Conservation (phyloP, 1,140 invertebrate species). For the Oppia nitens region DNA sequence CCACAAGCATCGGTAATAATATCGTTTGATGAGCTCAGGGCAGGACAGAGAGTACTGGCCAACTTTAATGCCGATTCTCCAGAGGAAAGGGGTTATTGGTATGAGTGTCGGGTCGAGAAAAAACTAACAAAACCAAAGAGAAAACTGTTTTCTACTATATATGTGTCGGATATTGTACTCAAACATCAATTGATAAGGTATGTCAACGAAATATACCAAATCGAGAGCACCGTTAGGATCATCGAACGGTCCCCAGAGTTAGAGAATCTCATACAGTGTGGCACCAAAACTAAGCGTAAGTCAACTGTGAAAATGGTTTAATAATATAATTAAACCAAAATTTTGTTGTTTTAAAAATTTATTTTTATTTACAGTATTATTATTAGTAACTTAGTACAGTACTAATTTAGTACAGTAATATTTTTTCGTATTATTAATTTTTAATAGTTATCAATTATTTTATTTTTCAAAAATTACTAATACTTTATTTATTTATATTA, state of each 20-base stretch:
- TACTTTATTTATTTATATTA: not conserved
- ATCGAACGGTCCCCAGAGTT: conserved; percentile 24
- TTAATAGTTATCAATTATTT: not conserved
- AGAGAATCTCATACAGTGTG: conserved; percentile 17
- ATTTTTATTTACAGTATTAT: too few relatives aligned
- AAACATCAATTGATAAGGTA: conserved; percentile 40
- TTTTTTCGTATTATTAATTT: not conserved
- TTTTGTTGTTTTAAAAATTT: too few relatives aligned
- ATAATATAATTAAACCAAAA: too few relatives aligned
- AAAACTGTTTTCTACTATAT: conserved; percentile 28
- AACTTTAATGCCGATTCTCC: conserved; percentile 59
- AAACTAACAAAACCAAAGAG: conserved; percentile 27
- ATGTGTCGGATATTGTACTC: conserved; percentile 30
- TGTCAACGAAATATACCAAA: conserved; percentile 41
- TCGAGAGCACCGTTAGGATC: conserved; percentile 37
- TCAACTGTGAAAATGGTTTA: too few relatives aligned
- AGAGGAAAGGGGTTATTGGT: conserved; percentile 52
- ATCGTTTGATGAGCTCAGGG: conserved; percentile 37
- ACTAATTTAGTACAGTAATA: not conserved
- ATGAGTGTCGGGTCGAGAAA: conserved; percentile 36
- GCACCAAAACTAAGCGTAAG: conserved; percentile 10
- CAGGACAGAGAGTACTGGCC: conserved; percentile 46
- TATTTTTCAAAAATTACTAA: conserved; percentile 1
- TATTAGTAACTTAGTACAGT: too few relatives aligned
- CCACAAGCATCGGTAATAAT: conserved; percentile 43